Conservation (phyloP, 2,888 invertebrate species). For the Herminia tarsipennalis region DNA sequence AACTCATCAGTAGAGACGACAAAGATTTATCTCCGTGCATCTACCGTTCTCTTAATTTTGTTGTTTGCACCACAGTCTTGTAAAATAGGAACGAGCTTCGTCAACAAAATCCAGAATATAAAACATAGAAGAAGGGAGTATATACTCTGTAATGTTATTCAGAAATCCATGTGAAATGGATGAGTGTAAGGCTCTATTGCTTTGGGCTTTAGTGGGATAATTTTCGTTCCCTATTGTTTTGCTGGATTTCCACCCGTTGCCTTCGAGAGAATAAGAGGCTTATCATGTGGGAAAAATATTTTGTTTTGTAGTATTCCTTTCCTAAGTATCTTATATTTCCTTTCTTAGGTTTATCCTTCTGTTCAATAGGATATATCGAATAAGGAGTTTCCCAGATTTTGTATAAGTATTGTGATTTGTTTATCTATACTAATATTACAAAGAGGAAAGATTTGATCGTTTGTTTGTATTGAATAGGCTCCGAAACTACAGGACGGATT, state of each 20-base stretch:
- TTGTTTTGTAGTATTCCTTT: constrained; percentile 31
- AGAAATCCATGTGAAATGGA: constrained; percentile 47
- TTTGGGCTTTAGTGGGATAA: constrained; percentile 53
- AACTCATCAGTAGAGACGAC: constrained; percentile 9
- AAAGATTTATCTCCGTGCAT: constrained; percentile 11
- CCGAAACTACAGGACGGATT: too few relatives aligned
- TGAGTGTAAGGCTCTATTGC: constrained; percentile 44
- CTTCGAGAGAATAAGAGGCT: constrained; percentile 53
- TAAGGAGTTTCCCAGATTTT: too few relatives aligned
- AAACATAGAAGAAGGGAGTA: constrained; percentile 22
- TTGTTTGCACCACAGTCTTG: constrained; percentile 33
- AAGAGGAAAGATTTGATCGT: too few relatives aligned
- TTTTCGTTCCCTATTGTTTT: constrained; percentile 54
- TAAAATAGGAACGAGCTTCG: constrained; percentile 15
- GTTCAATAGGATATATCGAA: too few relatives aligned
- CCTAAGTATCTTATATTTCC: constrained; percentile 25
- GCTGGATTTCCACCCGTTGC: constrained; percentile 48
- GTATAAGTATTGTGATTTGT: background rate
- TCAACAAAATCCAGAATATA: constrained; percentile 24
- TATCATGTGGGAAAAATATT: constrained; percentile 45
- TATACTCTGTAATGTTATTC: constrained; percentile 44
- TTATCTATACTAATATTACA: background rate
- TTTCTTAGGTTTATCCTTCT: constrained; percentile 10
- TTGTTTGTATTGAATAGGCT: too few relatives aligned
- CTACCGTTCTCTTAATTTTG: constrained; percentile 10